Conservation (phyloP, 2,113 vertebrate species). For the Oreochromis tanganicae region DNA sequence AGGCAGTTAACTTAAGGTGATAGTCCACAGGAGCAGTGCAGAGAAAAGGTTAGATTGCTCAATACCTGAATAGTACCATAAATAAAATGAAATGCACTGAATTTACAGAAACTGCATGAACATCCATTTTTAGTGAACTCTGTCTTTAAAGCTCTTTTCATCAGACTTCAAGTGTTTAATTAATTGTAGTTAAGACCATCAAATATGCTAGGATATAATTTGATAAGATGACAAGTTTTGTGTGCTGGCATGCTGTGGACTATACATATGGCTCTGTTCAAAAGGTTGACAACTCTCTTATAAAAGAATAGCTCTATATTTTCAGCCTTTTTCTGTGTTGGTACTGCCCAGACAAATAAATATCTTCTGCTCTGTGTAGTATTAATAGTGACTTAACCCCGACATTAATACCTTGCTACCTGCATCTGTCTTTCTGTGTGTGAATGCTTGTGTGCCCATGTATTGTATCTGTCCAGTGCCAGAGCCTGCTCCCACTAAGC, state of each 20-base stretch:
- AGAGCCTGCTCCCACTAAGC: slow-evolving; percentile 88
- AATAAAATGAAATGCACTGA: background rate
- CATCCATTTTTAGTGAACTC: background rate
- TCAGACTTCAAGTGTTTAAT: background rate
- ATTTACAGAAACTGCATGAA: background rate
- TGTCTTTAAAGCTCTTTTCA: background rate
- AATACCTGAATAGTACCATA: background rate
- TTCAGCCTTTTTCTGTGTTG: background rate
- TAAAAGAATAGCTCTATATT: background rate
- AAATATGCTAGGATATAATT: background rate
- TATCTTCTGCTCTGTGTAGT: background rate
- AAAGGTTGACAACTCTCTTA: background rate
- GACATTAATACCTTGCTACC: slow-evolving; percentile 42
- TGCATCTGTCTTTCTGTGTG: slow-evolving; percentile 36
- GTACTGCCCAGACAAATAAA: background rate
- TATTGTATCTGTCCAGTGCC: slow-evolving; percentile 78
- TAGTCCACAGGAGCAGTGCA: background rate
- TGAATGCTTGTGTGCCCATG: slow-evolving; percentile 17
- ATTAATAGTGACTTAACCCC: background rate
- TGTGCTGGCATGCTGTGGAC: background rate
- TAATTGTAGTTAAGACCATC: background rate
- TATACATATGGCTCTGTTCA: background rate
- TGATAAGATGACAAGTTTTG: background rate
- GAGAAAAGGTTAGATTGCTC: background rate
- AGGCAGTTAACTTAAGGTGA: slow-evolving; percentile 10